Base-by-base conservation (phyloP, 1,140 invertebrate species). In the Drosophila pandora region DNA sequence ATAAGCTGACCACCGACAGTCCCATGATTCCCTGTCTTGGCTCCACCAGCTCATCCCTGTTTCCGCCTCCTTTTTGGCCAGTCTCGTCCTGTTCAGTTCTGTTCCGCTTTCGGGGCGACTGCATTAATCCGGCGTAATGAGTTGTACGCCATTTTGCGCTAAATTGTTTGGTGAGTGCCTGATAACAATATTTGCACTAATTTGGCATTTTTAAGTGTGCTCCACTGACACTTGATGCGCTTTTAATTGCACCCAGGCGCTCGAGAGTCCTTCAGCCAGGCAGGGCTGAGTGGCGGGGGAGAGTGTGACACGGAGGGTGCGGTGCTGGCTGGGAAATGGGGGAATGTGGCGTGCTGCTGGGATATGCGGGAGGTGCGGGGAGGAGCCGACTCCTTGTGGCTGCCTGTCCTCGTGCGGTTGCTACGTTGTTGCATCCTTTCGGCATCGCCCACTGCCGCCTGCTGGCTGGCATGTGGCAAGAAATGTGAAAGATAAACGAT, bases 111-210 rank as follows among this genome's bases (percentile, higher is more conserved):
- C 50, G 53, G 54, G 65, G 63, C 25, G 8, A 57, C 72, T 43
- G 73, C 71, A 73, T 89, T 90, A 90, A 90, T 90, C 90, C 77
- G 49, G 43, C 84, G 74, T 90, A 90, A 90, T 90, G 90, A 90
- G 89, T 90, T 90, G 90, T 90, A 90, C 90, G 90, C 89, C 90
- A 90, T 90, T 90, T 90, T 90, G 79, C 76, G 85, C 81, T 83
- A 87, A 90, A 90, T 90, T 90, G 90, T 90, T 89, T 90, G 88
- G 83, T 72, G 88, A 90, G 90, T 91, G 90, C 85, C 88, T 91
- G 90, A 91, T 91, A 91, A 91, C 90, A 91, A 91, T 91, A 83
- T 91, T 91, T 91, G 90, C 87, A 91, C 90, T 91, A 91, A 91
- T 91, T 91, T 91, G 90, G 90, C 85, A 90, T 90, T 91, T 91